phyloP scores from a whole-genome alignment of 2,797 vertebrate genomes.

The Uromys caudimaculatus region DNA sequence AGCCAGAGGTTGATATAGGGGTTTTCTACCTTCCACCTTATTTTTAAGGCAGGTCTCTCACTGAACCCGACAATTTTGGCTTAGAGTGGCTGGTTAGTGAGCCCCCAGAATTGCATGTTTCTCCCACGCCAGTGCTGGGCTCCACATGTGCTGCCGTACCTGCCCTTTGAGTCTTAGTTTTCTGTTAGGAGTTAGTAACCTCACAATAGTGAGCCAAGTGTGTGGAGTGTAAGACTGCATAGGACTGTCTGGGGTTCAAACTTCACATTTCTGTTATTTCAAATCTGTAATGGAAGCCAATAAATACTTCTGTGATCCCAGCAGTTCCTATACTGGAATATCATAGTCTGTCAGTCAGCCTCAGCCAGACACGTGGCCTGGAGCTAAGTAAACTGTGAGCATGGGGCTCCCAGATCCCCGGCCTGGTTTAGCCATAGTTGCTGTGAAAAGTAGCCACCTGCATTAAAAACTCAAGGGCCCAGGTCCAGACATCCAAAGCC shows the following conservation, averaged over 20 bases:
- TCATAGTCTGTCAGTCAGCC: not conserved
- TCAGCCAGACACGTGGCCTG: too few relatives aligned
- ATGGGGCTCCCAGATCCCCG: not conserved
- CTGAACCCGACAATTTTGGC: not conserved
- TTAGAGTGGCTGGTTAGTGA: not conserved
- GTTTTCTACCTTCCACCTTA: not conserved
- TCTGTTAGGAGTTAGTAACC: not conserved
- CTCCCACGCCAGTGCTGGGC: not conserved
- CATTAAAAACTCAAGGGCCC: constrained; percentile 14
- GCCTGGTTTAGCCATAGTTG: not conserved
- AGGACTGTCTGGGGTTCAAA: not conserved
- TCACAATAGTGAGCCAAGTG: not conserved
- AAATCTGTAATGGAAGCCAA: not conserved
- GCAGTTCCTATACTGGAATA: not conserved
- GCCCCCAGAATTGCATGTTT: not conserved
- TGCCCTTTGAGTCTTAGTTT: not conserved
- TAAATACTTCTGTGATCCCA: too few relatives aligned
- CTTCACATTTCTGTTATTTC: not conserved
- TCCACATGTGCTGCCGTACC: not conserved
- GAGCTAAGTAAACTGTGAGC: not conserved
- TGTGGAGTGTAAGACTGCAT: not conserved
- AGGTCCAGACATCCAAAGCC: not conserved
- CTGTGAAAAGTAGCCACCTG: not conserved
- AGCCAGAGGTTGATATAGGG: not conserved
- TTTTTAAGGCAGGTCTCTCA: not conserved